Percentiles rank a stretch among this genome's conserved stretches.
Conservation (phyloP, 2,888 invertebrate species). For the Cosmorhoe ocellata region DNA sequence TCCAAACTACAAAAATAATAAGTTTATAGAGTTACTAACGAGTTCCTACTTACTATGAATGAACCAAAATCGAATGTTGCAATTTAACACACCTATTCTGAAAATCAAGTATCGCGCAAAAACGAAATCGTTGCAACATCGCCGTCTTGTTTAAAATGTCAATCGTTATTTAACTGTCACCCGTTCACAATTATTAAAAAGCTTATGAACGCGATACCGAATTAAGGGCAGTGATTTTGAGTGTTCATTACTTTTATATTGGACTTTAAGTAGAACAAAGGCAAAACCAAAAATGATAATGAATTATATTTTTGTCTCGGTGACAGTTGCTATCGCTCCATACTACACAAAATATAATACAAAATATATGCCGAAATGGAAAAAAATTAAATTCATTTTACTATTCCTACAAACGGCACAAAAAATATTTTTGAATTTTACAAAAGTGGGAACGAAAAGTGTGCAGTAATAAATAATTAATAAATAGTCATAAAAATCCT, state of each 20-base stretch:
- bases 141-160: constrained; percentile 57
- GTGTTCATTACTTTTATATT: neutral
- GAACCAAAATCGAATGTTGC: constrained; percentile 7
- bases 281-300: neutral
- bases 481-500: no score
- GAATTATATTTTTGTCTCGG: no score
- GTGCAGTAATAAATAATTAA: no score
- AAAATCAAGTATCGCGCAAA: constrained; percentile 29
- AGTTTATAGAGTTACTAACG: no score
- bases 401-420: no score
- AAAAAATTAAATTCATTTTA: no score
- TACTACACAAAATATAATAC: no score
- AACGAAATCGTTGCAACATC: constrained; percentile 38
- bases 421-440: no score
- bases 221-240: constrained; percentile 12
- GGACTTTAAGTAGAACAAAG: neutral
- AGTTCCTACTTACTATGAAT: neutral
- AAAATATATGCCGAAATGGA: no score
- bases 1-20: no score
- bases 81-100: constrained; percentile 28
- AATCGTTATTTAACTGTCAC: constrained; percentile 57
- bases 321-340: no score
- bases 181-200: constrained; percentile 28
- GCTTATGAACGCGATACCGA: constrained; percentile 5
- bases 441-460: no score